phyloP scores from a whole-genome alignment of 2,888 invertebrate genomes.

The Sceliomorpha sp. region DNA sequence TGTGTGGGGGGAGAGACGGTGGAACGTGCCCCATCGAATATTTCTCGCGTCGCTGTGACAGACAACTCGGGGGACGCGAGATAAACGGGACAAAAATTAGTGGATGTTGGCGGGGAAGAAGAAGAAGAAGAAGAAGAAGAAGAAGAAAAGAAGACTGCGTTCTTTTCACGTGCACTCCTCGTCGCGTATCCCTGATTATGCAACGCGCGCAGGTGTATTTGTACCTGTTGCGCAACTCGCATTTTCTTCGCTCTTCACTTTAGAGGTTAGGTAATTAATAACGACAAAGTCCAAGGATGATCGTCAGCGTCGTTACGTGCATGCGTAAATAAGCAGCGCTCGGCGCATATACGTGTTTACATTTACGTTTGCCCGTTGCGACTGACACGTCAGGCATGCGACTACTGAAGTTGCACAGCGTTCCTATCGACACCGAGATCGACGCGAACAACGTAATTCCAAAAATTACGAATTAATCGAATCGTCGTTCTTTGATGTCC shows the following conservation, averaged over 20 bases:
- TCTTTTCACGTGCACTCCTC: slow-evolving; percentile 38
- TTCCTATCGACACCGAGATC: too few relatives aligned
- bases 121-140: too few relatives aligned
- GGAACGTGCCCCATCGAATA: too few relatives aligned
- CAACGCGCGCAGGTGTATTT: slow-evolving; percentile 67
- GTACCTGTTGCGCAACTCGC: slow-evolving; percentile 77
- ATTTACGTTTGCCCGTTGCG: slow-evolving; percentile 17
- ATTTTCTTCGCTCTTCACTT: slow-evolving; percentile 75
- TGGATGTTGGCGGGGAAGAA: too few relatives aligned
- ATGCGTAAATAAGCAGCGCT: slow-evolving; percentile 45
- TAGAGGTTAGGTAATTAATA: slow-evolving; percentile 78
- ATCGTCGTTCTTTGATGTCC: too few relatives aligned
- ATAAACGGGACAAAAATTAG: too few relatives aligned
- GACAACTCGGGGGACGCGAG: too few relatives aligned
- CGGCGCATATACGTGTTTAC: too few relatives aligned
- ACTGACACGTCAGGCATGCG: slow-evolving; percentile 27
- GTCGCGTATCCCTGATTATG: slow-evolving; percentile 59
- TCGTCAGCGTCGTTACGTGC: slow-evolving; percentile 50
- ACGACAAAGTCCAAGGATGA: slow-evolving; percentile 78
- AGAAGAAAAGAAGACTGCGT: slow-evolving; percentile 1
- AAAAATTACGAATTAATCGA: too few relatives aligned
- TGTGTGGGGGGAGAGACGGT: too few relatives aligned
- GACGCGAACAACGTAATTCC: too few relatives aligned
- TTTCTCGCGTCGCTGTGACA: too few relatives aligned
- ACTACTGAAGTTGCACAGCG: not conserved